Percentiles rank a stretch among this genome's conserved stretches.
These are phyloP conservation scores for Acridotheres tristis DNA, from an alignment of 2,797 vertebrate species.

Conservation along the genomic window DNA sequence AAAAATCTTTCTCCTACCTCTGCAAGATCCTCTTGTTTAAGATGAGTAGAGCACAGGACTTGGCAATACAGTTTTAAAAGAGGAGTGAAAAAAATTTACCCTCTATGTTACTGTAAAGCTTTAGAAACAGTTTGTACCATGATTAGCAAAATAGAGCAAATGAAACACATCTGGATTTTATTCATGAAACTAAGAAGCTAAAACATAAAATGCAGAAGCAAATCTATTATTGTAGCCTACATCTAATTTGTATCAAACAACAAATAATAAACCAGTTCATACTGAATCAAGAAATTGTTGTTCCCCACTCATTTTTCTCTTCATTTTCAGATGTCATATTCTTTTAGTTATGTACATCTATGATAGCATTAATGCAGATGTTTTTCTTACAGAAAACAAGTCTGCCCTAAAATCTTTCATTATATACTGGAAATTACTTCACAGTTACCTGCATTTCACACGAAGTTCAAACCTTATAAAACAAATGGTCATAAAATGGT, in stretches of 20 bases:
- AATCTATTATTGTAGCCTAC: neutral
- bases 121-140: neutral
- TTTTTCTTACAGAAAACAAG: neutral
- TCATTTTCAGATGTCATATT: neutral
- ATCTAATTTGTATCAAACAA: neutral
- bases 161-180: constrained; percentile 9
- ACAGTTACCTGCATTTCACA: neutral
- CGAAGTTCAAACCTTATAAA: neutral
- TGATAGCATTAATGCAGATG: neutral
- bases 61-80: neutral
- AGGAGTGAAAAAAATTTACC: neutral
- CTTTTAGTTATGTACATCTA: neutral
- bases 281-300: neutral
- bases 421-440: neutral
- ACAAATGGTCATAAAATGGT: neutral
- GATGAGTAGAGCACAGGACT: neutral
- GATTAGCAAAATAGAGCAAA: neutral
- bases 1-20: neutral
- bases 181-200: neutral
- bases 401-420: neutral
- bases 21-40: neutral
- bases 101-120: neutral
- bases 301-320: neutral
- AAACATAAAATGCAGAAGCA: constrained; percentile 2
- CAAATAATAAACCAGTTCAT: neutral